Conservation (phyloP, 2,797 vertebrate species). For the Chaunax sp. region DNA sequence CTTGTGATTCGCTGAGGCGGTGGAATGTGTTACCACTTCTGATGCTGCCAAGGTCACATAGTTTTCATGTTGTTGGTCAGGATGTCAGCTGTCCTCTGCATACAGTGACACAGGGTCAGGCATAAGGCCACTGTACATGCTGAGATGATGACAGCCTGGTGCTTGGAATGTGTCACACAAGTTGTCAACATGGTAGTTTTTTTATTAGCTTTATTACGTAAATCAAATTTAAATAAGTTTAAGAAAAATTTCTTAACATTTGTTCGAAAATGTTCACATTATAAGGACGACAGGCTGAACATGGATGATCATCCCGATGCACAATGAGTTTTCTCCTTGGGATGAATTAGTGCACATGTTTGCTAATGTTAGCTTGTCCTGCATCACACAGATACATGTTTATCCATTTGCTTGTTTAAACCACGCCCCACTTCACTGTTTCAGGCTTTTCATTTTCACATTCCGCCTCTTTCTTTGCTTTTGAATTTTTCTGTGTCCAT, state of each 20-base stretch:
- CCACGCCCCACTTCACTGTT: conserved; percentile 15
- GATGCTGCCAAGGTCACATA: conserved; percentile 57
- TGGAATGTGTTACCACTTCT: conserved; percentile 34
- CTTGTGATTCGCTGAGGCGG: background rate
- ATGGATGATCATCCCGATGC: background rate
- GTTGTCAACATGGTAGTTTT: conserved; percentile 1
- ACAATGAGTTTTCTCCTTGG: background rate
- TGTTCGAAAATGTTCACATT: background rate
- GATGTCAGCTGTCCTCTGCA: conserved; percentile 35
- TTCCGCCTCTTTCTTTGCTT: conserved; percentile 28
- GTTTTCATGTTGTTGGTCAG: conserved; percentile 37
- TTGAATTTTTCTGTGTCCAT: conserved; percentile 29
- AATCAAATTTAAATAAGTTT: no score
- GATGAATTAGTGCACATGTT: conserved; percentile 2
- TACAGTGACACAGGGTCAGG: conserved; percentile 60
- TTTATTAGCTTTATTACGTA: no score
- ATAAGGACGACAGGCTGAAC: background rate
- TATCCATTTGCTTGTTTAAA: conserved; percentile 44
- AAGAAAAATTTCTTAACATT: background rate
- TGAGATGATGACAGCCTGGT: conserved; percentile 69
- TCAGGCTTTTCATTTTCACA: conserved; percentile 43
- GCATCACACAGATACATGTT: conserved; percentile 29
- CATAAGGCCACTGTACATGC: conserved; percentile 57
- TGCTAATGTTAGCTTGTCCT: conserved; percentile 1
- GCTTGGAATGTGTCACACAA: conserved; percentile 26